Evolutionary conservation across 2,888 invertebrate species (phyloP).

Genomic region (Hirtodrosophila duncani): DNA sequence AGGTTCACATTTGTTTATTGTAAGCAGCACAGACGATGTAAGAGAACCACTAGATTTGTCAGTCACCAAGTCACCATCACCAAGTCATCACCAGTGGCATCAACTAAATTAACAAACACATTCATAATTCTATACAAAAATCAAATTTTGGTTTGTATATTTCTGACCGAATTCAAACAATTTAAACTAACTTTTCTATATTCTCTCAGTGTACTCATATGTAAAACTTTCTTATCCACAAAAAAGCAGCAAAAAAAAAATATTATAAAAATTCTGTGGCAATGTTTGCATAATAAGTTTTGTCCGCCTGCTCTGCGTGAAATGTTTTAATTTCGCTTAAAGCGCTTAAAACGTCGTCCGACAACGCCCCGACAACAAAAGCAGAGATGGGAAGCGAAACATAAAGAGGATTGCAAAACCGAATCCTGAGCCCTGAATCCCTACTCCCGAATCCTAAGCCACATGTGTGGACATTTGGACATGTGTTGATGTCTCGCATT

Average conservation of each 20-base stretch:
- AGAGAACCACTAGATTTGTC: too few relatives aligned
- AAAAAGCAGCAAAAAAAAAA: background rate
- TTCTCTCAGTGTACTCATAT: too few relatives aligned
- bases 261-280: background rate
- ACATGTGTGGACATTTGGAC: conserved; percentile 14
- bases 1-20: too few relatives aligned
- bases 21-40: too few relatives aligned
- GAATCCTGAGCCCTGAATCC: conserved; percentile 51
- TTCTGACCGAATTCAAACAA: too few relatives aligned
- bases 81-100: too few relatives aligned
- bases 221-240: too few relatives aligned
- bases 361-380: conserved; percentile 44
- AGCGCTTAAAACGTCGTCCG: conserved; percentile 66
- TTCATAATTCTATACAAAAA: too few relatives aligned
- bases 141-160: too few relatives aligned
- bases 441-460: conserved; percentile 63
- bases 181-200: too few relatives aligned
- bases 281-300: conserved; percentile 40
- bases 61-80: too few relatives aligned
- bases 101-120: too few relatives aligned
- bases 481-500: conserved; percentile 46
- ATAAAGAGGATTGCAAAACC: conserved; percentile 6
- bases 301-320: conserved; percentile 35
- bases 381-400: conserved; percentile 30
- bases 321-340: conserved; percentile 69